Conservation (phyloP, 1,140 invertebrate species). For the Pseudoatta argentina region DNA sequence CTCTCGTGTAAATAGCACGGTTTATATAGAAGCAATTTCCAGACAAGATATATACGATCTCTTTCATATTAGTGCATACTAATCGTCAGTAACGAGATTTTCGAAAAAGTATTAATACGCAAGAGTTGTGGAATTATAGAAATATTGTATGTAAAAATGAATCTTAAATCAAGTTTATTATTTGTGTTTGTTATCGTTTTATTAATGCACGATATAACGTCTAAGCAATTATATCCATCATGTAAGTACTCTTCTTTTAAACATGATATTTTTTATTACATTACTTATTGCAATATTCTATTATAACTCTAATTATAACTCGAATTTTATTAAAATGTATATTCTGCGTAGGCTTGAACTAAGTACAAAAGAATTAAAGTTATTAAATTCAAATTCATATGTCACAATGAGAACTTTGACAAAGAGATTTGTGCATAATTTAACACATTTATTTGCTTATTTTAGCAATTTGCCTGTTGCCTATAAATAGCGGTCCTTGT, state of each 20-base stretch:
- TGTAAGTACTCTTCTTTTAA: neutral
- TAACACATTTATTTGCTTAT: neutral
- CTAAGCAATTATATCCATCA: neutral
- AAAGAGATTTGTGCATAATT: neutral
- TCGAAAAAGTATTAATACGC: neutral
- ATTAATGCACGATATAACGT: neutral
- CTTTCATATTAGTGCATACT: neutral
- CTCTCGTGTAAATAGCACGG: neutral
- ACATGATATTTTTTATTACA: neutral
- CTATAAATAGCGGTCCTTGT: conserved; percentile 17
- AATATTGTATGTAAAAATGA: neutral
- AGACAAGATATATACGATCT: neutral
- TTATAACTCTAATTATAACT: conserved; percentile 1
- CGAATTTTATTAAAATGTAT: neutral
- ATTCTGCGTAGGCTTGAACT: neutral
- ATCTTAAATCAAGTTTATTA: conserved; percentile 1
- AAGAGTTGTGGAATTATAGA: neutral
- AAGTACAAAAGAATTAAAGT: neutral
- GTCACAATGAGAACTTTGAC: neutral
- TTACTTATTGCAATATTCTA: neutral
- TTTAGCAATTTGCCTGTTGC: conserved; percentile 27
- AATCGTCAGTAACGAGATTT: neutral
- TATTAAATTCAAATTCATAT: neutral
- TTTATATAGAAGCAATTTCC: neutral
- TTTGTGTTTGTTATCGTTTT: neutral